Conservation (phyloP, 2,888 invertebrate species). For the Operophtera brumata region DNA sequence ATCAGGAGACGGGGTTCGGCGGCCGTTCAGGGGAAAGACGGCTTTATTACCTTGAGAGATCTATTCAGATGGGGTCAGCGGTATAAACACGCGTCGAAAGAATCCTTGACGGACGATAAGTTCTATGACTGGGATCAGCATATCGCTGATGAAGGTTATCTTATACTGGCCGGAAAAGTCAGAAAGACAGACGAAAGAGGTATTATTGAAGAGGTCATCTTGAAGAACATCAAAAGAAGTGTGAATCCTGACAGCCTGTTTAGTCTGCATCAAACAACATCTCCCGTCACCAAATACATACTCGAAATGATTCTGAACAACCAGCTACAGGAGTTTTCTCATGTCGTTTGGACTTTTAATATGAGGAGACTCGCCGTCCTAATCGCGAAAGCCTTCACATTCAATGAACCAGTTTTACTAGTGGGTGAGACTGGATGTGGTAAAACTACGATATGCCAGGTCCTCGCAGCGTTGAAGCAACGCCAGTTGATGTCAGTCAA, state of each 20-base stretch:
- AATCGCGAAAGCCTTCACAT: slow-evolving; percentile 91
- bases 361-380: slow-evolving; percentile 91
- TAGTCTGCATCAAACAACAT: slow-evolving; percentile 84
- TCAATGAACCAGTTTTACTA: slow-evolving; percentile 95
- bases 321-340: slow-evolving; percentile 81
- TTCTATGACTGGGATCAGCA: slow-evolving; percentile 98
- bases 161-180: slow-evolving; percentile 96
- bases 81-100: slow-evolving; percentile 86
- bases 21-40: slow-evolving; percentile 94
- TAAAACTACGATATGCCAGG: slow-evolving; percentile 97
- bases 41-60: slow-evolving; percentile 96
- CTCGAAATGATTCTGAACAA: slow-evolving; percentile 83
- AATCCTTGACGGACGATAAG: slow-evolving; percentile 74
- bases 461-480: slow-evolving; percentile 86
- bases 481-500: slow-evolving; percentile 90
- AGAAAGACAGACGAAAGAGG: slow-evolving; percentile 90
- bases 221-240: slow-evolving; percentile 88
- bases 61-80: slow-evolving; percentile 98
- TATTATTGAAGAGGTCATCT: slow-evolving; percentile 89
- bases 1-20: slow-evolving; percentile 90
- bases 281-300: slow-evolving; percentile 87
- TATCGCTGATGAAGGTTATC: slow-evolving; percentile 96
- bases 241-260: slow-evolving; percentile 87
- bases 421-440: slow-evolving; percentile 99
- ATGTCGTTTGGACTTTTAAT: slow-evolving; percentile 97